Percentiles rank a stretch among this genome's conserved stretches.
Conservation (phyloP, 1,140 invertebrate species). For the Anagrus nilaparvatae region DNA sequence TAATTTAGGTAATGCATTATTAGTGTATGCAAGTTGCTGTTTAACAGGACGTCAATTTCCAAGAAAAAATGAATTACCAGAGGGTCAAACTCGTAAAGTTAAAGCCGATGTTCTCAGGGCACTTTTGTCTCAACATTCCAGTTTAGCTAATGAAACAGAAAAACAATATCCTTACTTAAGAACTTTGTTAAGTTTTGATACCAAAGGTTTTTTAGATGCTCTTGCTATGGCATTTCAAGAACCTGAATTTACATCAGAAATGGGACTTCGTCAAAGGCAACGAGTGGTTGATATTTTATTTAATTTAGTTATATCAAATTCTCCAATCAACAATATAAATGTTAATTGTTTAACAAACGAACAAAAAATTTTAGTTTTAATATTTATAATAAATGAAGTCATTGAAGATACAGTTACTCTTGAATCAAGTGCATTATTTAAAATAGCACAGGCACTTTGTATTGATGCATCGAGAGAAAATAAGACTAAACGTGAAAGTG, state of each 20-base stretch:
- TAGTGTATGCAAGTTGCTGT: conserved; percentile 90
- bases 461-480: conserved; percentile 42
- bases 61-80: conserved; percentile 65
- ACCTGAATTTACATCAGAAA: conserved; percentile 62
- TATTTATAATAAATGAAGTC: conserved; percentile 34
- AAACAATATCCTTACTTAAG: conserved; percentile 68
- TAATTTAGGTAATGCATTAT: conserved; percentile 74
- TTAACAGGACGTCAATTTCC: conserved; percentile 86
- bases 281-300: conserved; percentile 71
- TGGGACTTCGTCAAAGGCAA: conserved; percentile 64
- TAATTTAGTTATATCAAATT: conserved; percentile 57
- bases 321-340: conserved; percentile 28
- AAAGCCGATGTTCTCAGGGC: conserved; percentile 64
- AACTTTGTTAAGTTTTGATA: conserved; percentile 72
- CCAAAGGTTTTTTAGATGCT: conserved; percentile 83
- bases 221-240: conserved; percentile 81
- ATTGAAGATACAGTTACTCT: conserved; percentile 31
- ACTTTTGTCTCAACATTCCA: conserved; percentile 56
- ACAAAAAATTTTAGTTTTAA: conserved; percentile 51
- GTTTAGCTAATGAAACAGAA: conserved; percentile 55
- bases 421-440: conserved; percentile 29
- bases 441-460: conserved; percentile 46
- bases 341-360: conserved; percentile 37
- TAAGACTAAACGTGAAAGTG: conserved; percentile 67
- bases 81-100: conserved; percentile 55